A percentile compares a stretch with the other conserved stretches of the same genome.
phyloP scores from a whole-genome alignment of 2,113 vertebrate genomes.

The Ginglymostoma cirratum region DNA sequence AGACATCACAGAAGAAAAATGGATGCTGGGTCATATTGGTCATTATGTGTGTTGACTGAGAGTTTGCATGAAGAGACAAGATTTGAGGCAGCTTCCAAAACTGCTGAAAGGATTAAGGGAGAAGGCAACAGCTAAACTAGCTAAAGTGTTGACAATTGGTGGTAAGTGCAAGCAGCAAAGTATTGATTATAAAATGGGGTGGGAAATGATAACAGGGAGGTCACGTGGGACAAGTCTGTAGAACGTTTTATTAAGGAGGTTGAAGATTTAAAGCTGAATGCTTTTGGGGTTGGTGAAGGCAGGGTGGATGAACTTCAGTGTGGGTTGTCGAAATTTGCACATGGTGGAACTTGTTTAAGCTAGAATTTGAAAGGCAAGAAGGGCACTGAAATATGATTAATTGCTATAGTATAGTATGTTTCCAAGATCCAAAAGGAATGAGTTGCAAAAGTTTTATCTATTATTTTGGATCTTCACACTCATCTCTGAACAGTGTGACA shows the following conservation, averaged over 20 bases:
- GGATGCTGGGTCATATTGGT: background rate
- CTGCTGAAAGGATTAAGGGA: background rate
- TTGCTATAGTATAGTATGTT: too few species aligned
- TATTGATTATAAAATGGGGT: background rate
- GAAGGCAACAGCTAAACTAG: background rate
- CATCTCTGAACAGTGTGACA: background rate
- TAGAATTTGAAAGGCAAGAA: background rate
- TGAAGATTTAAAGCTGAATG: background rate
- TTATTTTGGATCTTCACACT: background rate
- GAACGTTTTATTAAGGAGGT: background rate
- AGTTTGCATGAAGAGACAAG: background rate
- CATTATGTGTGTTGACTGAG: background rate
- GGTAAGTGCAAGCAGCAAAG: background rate
- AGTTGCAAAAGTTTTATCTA: background rate
- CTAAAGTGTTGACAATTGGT: background rate
- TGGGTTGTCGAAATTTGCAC: background rate
- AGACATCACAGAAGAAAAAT: background rate
- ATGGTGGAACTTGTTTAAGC: background rate
- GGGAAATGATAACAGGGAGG: background rate
- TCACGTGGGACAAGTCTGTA: background rate
- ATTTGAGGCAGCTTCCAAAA: background rate
- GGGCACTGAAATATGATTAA: background rate
- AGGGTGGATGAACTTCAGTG: background rate
- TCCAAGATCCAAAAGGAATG: background rate
- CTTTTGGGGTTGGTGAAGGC: background rate